Evolutionary conservation across 2,888 invertebrate genomes (phyloP), one percentile per base, ranked within the genome.

Genomic region (Chrysina gloriosa): DNA sequence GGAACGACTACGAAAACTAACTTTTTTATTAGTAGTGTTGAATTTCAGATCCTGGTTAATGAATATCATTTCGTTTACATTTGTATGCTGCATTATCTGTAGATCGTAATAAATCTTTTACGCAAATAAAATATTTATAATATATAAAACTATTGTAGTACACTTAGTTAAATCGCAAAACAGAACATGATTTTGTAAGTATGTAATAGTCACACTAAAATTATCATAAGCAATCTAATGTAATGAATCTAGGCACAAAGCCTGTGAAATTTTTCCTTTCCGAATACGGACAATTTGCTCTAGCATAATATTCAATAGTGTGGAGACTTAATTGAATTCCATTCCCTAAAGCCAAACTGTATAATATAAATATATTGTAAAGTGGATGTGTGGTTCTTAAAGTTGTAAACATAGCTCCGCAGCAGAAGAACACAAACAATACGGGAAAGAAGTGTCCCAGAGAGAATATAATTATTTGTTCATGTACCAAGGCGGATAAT

Each of bases 391-490:
- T 82, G 0, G 86, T 85, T 0, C 87, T 85, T 0, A 90, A 67
- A 11, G 87, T 85, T 11, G 87, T 77, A 58, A 90, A 79, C 9
- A 87, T 78, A 73, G 88, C 83, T 7, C 95, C 92, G 27, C 91
- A 84, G 0, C 89, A 86, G 25, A 89, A 90, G 78, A 97, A 97
- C 7, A 92, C 74, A 76, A 96, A 86, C 77, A 97, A 85, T 1
- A 95, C 90, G 9, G 97, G 98, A 77, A 94, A 95, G 83, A 95
- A 95, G 80, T 95, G 92, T 29, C 94, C 89, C 75, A 96, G 89
- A 0, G 91, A 88, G 54, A 94, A 86, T 0, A 89, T 88, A 25
- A 97, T 80, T 61, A 96, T 88, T 81, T 95, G 91, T 81, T 98
- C 98, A 81, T 98, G 98, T 68, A 95, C 90, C 1, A 93, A 76